Evolutionary conservation across 2,797 vertebrate species (phyloP).

Genomic region (Prunella strophiata): DNA sequence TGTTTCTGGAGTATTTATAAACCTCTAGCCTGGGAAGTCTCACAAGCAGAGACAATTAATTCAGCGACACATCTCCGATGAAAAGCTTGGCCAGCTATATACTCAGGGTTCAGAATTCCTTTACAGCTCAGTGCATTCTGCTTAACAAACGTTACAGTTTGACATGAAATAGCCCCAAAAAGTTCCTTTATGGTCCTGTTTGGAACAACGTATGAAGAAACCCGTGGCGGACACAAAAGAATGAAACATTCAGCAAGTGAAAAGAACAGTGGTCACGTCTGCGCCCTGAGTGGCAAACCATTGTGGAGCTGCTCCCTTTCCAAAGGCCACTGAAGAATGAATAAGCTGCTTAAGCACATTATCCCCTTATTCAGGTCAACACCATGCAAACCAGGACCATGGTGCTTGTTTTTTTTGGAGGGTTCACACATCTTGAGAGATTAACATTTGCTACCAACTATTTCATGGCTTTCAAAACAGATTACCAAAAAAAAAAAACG

Average conservation of each 20-base stretch:
- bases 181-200: constrained; percentile 45
- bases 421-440: constrained; percentile 61
- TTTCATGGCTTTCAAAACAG: constrained; percentile 64
- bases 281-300: constrained; percentile 38
- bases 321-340: constrained; percentile 54
- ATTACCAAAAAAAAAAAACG: constrained; percentile 4
- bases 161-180: constrained; percentile 48
- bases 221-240: not conserved
- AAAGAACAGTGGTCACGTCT: constrained; percentile 64
- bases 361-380: constrained; percentile 68
- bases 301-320: constrained; percentile 30
- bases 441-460: constrained; percentile 61
- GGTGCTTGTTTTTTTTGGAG: not conserved
- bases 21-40: constrained; percentile 18
- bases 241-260: constrained; percentile 57
- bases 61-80: constrained; percentile 11
- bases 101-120: constrained; percentile 51
- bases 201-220: constrained; percentile 45
- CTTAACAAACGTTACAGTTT: constrained; percentile 52
- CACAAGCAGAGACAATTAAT: constrained; percentile 39
- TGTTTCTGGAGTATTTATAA: not conserved
- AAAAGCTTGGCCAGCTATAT: constrained; percentile 42
- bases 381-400: constrained; percentile 5
- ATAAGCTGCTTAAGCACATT: constrained; percentile 67
- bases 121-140: constrained; percentile 60